These are phyloP conservation scores for Drosophila mayaguana DNA, from an alignment of 2,888 invertebrate genomes.

Conservation along the genomic window DNA sequence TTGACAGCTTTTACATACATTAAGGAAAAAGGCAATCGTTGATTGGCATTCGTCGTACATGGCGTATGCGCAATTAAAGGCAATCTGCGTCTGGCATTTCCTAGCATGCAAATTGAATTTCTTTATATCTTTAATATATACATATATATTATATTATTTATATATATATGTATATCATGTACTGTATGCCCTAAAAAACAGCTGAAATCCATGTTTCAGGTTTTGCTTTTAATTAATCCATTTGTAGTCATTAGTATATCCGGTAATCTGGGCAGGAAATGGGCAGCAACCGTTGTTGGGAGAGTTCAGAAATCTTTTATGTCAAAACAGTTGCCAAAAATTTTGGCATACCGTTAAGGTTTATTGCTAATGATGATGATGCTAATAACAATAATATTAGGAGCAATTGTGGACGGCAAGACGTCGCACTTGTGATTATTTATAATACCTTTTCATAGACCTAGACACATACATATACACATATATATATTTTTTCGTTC, in stretches of 20 bases:
- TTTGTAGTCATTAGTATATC: slow-evolving; percentile 71
- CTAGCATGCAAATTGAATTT: slow-evolving; percentile 59
- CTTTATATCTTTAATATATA: slow-evolving; percentile 1
- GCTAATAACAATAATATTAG: slow-evolving; percentile 36
- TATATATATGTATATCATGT: not conserved
- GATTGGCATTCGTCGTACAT: slow-evolving; percentile 71
- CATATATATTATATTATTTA: too few relatives aligned
- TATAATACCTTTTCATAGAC: slow-evolving; percentile 16
- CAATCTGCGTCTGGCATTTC: slow-evolving; percentile 61
- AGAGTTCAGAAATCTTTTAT: slow-evolving; percentile 36
- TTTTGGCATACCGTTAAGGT: slow-evolving; percentile 49
- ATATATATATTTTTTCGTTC: slow-evolving; percentile 26
- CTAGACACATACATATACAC: too few relatives aligned
- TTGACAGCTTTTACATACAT: slow-evolving; percentile 49
- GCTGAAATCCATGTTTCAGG: slow-evolving; percentile 31
- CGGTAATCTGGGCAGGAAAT: slow-evolving; percentile 69
- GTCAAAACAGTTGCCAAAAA: slow-evolving; percentile 43
- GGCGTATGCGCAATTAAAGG: slow-evolving; percentile 77
- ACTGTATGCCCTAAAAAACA: slow-evolving; percentile 2
- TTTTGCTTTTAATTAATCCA: slow-evolving; percentile 73
- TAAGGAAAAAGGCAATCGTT: slow-evolving; percentile 58
- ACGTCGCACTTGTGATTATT: slow-evolving; percentile 32
- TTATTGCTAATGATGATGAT: slow-evolving; percentile 50
- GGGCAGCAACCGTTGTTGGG: slow-evolving; percentile 31
- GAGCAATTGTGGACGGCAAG: slow-evolving; percentile 41